Conservation (phyloP, 2,888 invertebrate species). For the Drosophila bunnanda region DNA sequence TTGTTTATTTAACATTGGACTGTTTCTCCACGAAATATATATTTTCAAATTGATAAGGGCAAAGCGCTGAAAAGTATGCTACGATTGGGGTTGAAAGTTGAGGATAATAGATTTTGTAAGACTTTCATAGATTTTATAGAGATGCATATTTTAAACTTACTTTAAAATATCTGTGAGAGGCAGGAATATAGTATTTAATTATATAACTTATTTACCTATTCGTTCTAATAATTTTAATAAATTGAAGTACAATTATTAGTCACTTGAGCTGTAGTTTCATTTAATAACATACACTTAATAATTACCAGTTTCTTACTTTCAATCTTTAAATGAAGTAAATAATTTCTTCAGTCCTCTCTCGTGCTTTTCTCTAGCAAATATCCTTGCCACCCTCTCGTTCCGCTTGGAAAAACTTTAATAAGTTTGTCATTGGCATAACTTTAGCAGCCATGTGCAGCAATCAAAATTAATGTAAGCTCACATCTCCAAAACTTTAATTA, state of each 20-base stretch:
- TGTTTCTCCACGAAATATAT: background rate
- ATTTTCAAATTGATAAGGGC: background rate
- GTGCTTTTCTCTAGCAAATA: background rate
- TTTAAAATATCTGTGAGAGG: background rate
- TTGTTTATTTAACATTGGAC: slow-evolving; percentile 18
- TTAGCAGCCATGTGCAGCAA: slow-evolving; percentile 54
- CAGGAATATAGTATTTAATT: background rate
- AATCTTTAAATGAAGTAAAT: background rate
- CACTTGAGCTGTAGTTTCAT: too few relatives aligned
- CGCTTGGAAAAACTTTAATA: slow-evolving; percentile 31
- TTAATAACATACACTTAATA: too few relatives aligned
- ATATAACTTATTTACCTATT: too few relatives aligned
- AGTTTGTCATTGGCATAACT: slow-evolving; percentile 57
- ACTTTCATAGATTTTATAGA: background rate
- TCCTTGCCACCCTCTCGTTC: background rate
- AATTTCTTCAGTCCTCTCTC: too few relatives aligned
- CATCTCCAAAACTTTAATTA: slow-evolving; percentile 65
- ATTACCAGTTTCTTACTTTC: background rate
- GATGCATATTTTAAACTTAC: too few relatives aligned
- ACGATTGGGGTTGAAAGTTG: background rate
- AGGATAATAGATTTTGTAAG: background rate
- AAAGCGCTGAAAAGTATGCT: background rate
- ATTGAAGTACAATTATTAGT: background rate
- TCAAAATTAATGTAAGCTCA: slow-evolving; percentile 62
- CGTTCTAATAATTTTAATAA: background rate